These are phyloP conservation scores for Tachysurus vachellii DNA, from an alignment of 2,113 vertebrate species.

Conservation along the genomic window DNA sequence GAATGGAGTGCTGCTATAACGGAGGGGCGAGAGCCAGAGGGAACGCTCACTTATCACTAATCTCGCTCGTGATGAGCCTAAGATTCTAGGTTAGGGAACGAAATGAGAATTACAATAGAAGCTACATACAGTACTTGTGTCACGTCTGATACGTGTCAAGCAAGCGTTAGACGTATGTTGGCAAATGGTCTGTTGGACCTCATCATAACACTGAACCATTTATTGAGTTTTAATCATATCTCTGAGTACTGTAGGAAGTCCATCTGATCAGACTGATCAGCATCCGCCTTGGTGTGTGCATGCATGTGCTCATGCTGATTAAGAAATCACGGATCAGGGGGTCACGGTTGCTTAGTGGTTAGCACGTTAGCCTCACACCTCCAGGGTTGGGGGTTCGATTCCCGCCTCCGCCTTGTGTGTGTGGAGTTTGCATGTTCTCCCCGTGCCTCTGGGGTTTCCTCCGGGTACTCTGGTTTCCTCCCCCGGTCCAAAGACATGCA, in stretches of 20 bases:
- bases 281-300: conserved; percentile 17
- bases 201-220: neutral
- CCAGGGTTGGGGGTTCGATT: no score
- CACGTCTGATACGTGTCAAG: neutral
- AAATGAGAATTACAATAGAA: neutral
- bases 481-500: no score
- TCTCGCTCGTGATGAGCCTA: neutral
- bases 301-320: conserved; percentile 22
- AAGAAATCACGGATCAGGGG: conserved; percentile 8
- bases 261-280: conserved; percentile 43
- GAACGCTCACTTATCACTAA: conserved; percentile 6
- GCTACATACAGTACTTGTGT: neutral
- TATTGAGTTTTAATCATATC: conserved; percentile 3
- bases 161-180: neutral
- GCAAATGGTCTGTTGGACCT: neutral
- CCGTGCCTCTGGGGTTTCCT: no score
- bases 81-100: neutral
- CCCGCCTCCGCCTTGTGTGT: no score
- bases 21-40: conserved; percentile 14
- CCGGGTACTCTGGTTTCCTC: no score
- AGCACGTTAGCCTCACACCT: no score
- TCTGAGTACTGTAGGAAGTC: conserved; percentile 5
- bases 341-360: no score
- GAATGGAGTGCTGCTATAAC: conserved; percentile 12
- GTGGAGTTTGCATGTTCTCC: no score